Base-by-base conservation (phyloP, 1,140 invertebrate genomes). In the Drosophila subobscura region DNA sequence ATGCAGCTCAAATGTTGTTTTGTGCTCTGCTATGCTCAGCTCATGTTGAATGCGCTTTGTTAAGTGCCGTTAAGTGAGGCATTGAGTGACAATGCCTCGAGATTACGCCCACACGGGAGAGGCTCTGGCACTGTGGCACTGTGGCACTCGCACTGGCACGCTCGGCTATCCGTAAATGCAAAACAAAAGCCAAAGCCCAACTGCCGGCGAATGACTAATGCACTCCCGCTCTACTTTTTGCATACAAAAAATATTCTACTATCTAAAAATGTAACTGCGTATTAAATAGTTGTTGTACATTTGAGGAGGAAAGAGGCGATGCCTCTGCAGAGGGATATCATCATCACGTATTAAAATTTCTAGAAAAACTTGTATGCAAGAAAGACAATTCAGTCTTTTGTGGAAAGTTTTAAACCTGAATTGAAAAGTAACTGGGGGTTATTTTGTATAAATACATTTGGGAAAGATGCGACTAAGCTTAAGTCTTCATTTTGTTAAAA, bases 61-160 rank as follows among this genome's bases (percentile, higher is more conserved):
- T 80, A 80, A 80, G 77, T 80, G 77, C 72, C 76, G 59, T 79
- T 80, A 80, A 80, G 77, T 80, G 77, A 79, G 65, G 51, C 77
- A 80, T 80, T 80, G 77, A 80, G 72, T 80, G 77, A 80, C 77
- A 80, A 79, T 75, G 72, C 65, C 51, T 58, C 65, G 60, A 63
- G 77, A 74, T 74, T 68, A 70, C 76, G 77, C 77, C 76, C 70
- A 79, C 77, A 78, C 63, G 55, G 54, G 44, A 64, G 7, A 44
- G 16, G 8, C 57, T 66, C 44, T 40, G 44, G 55, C 16, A 53
- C 74, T 67, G 7, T 33, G 29, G 8, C 25, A 27, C 5, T 27
- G 5, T 27, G 25, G 25, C 25, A 27, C 25, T 27, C 25, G 25
- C 25, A 27, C 25, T 27, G 25, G 25, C 25, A 27, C 25, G 29